Evolutionary conservation across 2,797 vertebrate species (phyloP).

Genomic region (Pipistrellus pipistrellus): DNA sequence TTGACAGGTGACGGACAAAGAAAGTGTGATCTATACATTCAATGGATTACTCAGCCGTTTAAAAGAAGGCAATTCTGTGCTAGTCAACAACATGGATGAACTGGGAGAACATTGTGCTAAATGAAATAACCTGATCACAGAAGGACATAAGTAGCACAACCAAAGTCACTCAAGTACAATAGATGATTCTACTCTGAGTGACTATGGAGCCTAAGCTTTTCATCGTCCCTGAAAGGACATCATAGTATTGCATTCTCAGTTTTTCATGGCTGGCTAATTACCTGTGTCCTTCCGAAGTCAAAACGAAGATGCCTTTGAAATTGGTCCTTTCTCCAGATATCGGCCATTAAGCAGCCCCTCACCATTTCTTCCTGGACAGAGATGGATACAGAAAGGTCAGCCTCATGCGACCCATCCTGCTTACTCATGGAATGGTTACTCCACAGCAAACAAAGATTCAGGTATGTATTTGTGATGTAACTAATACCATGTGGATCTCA

Average conservation of each 20-base stretch:
- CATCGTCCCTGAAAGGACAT: neutral
- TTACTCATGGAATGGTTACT: neutral
- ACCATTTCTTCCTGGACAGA: neutral
- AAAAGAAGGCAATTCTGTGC: neutral
- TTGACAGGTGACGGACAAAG: neutral
- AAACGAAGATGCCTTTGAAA: slow-evolving; percentile 50
- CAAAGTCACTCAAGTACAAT: neutral
- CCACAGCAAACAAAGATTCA: neutral
- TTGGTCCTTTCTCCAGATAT: neutral
- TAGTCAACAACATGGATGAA: neutral
- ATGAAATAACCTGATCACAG: slow-evolving; percentile 6
- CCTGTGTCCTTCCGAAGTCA: neutral
- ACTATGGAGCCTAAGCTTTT: neutral
- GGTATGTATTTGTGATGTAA: neutral
- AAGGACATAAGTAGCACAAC: neutral
- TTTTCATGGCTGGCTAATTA: neutral
- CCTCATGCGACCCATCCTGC: neutral
- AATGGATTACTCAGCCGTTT: neutral
- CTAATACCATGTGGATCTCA: neutral
- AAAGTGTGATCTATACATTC: neutral
- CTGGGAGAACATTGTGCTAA: neutral
- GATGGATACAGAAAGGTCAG: neutral
- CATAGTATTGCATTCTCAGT: neutral
- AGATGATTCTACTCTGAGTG: neutral
- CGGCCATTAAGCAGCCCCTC: neutral